phyloP scores from a whole-genome alignment of 2,113 vertebrate species.

The Lagenorhynchus albirostris region DNA sequence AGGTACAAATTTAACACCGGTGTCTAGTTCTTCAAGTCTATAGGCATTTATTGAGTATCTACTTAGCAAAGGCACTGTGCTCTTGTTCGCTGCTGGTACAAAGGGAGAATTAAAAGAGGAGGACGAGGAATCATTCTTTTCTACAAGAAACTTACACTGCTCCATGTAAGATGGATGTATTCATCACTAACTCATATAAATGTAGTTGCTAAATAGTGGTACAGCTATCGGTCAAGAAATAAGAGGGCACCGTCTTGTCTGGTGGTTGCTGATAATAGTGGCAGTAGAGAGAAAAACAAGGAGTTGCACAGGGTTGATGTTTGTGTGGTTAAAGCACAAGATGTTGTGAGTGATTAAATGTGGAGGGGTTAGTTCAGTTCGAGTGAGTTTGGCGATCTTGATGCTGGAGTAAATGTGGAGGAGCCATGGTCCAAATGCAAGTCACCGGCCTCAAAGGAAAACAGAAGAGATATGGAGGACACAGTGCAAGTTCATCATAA shows the following conservation, averaged over 20 bases:
- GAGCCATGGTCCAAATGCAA: neutral
- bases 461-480: neutral
- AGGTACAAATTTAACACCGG: neutral
- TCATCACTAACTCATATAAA: neutral
- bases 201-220: neutral
- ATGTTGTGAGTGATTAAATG: neutral
- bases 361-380: too few relatives aligned
- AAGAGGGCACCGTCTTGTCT: neutral
- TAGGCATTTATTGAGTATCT: neutral
- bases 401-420: neutral
- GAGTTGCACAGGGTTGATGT: neutral
- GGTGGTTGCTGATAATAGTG: neutral
- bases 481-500: neutral
- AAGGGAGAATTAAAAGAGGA: neutral
- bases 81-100: neutral
- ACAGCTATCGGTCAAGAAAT: neutral
- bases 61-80: neutral
- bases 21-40: neutral
- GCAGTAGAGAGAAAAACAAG: neutral
- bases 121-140: neutral
- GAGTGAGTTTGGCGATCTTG: neutral
- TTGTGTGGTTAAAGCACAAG: neutral
- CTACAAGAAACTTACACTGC: neutral
- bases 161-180: neutral
- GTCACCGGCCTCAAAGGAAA: neutral